These are phyloP conservation scores for silkworm (Bombyx mori) DNA, from an alignment of 1,140 invertebrate genomes.

Conservation along the genomic window DNA sequence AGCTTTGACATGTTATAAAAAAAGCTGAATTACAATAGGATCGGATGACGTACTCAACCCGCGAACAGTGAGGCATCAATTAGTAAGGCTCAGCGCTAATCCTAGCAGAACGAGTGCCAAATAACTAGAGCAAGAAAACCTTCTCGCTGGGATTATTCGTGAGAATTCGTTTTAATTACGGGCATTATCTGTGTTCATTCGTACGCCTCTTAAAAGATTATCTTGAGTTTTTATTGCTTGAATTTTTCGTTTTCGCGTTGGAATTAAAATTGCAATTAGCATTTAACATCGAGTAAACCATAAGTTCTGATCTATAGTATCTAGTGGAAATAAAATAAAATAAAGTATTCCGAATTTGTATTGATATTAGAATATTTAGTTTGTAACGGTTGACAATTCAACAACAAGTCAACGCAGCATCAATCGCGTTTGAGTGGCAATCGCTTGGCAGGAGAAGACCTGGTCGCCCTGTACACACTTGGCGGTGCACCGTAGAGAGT, in stretches of 20 bases:
- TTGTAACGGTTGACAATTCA: too few species aligned
- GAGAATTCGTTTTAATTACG: conserved; percentile 36
- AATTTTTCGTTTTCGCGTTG: neutral
- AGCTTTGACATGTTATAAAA: too few species aligned
- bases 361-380: too few species aligned
- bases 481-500: too few species aligned
- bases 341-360: too few species aligned
- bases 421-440: too few species aligned
- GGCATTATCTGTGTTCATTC: neutral
- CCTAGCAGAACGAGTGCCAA: conserved; percentile 35
- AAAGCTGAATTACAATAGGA: neutral
- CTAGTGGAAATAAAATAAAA: too few species aligned
- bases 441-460: too few species aligned
- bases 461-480: too few species aligned
- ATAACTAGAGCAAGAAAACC: conserved; percentile 41
- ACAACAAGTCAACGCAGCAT: too few species aligned
- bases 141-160: conserved; percentile 16
- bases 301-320: too few species aligned
- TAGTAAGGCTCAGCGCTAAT: conserved; percentile 46
- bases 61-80: conserved; percentile 39
- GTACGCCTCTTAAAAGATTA: neutral
- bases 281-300: too few species aligned
- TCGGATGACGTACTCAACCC: neutral
- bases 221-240: neutral
- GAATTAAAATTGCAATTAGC: neutral